Base-by-base conservation (phyloP, 2,113 vertebrate species). In the Aplodontia rufa region DNA sequence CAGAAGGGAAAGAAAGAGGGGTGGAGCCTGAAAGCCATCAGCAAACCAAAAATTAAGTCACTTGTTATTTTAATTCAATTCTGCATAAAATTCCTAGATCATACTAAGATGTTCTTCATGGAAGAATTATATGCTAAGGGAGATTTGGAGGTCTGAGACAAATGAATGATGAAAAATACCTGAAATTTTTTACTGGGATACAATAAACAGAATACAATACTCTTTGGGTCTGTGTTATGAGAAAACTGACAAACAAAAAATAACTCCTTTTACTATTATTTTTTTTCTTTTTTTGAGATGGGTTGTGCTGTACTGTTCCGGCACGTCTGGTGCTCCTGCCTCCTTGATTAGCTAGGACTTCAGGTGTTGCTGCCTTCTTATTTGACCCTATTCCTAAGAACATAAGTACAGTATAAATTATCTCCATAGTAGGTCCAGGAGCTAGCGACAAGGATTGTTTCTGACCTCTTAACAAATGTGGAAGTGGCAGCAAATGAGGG, bases 171-270 rank as follows among this genome's bases (percentile, higher is more conserved):
- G 74, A 49, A 69, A 62, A n/a, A 0, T 37, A 82, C 28, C 49
- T 66, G 51, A 45, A n/a, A 79, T 13, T 88, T 92, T 32, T 66
- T 37, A 87, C 51, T 93, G 16, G 24, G 49, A 94, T 89, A 49
- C 42, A 71, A 10, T 40, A 89, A 90, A 84, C 30, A 87, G 53
- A 86, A n/a, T 51, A 62, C 47, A 88, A 74, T 17, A 91, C 24
- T 90, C 40, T 35, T 78, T 40, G 22, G 13, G 8, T 40, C 28
- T 89, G 2, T n/a, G 71, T 17, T 24, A 62, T 37, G n/a, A 72
- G 30, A 37, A 82, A 82, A 86, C 69, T n/a, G n/a, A n/a, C n/a
- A n/a, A n/a, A n/a, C n/a, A n/a, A 86, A 91, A 96, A 88, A 69
- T 35, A 12, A 8, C 22, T 24, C 7, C 26, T 30, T 28, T 40